Evolutionary conservation across 2,797 vertebrate species (phyloP), one percentile per base, ranked within the genome.

Genomic region (Manis pentadactyla): DNA sequence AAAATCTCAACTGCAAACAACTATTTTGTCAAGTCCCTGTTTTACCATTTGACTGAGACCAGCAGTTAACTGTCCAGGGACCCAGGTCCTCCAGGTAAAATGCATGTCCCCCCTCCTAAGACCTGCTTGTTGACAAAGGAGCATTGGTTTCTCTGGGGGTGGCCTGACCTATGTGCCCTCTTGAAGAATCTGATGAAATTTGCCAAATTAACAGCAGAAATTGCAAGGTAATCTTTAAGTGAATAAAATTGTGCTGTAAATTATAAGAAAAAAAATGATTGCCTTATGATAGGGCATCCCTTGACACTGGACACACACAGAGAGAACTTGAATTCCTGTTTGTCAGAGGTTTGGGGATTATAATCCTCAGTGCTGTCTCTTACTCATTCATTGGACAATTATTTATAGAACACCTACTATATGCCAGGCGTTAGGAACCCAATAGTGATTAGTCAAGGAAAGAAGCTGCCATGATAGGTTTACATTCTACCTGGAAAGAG

Each of bases 161-260:
- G 63, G 42, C 29, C 59, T 59, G 25, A 31, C 12, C 1, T 81
- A n/a, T 14, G 34, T 7, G 25, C 37, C 31, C 2, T 71, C 69
- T 55, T 87, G 68, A 64, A 81, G 71, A 79, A 73, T 21, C 68
- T 42, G 57, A 68, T 79, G 68, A 93, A 91, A 69, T 77, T 91
- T 78, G 37, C 53, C 66, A 83, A 81, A 46, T 71, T 91, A 93
- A 87, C 74, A 88, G 77, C 53, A 57, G 13, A 93, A 91, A 88
- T 69, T 49, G 57, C 12, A 87, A 71, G 23, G 37, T 55, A 81
- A 90, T 68, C 31, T 23, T 92, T 66, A 84, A 73, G 14, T 39
- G 51, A 86, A 74, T 10, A 75, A 77, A 84, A 42, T n/a, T 89
- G n/a, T 25, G n/a, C 78, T 66, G 51, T 31, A 53, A 79, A 84